phyloP scores from a whole-genome alignment of 30 jellyfish, hydroid and myxozoan species.

The Morbakka virulenta region DNA sequence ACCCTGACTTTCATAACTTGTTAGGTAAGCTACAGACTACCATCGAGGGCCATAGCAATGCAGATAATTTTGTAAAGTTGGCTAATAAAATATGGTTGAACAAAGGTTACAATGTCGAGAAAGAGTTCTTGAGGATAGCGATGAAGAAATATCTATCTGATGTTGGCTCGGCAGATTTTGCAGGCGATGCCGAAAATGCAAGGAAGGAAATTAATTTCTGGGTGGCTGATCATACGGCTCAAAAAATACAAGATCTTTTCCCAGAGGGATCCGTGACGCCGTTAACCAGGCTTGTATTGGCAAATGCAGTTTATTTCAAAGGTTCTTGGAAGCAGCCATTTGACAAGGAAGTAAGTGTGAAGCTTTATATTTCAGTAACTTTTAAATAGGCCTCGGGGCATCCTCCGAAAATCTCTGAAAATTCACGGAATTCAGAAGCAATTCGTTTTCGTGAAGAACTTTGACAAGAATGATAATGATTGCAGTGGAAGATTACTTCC shows the following conservation, averaged over 20 bases:
- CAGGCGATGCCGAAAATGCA: constrained; percentile 14
- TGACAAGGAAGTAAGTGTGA: constrained; percentile 12
- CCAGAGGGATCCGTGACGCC: constrained; percentile 38
- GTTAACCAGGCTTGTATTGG: constrained; percentile 42
- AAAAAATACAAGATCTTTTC: constrained; percentile 40
- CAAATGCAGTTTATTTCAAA: constrained; percentile 67
- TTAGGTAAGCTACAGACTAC: constrained; percentile 13
- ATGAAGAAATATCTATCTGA: no score
- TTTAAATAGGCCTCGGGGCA: no score
- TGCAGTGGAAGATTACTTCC: no score
- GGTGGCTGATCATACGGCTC: constrained; percentile 57
- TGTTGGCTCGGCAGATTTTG: no score
- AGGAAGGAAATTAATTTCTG: constrained; percentile 47
- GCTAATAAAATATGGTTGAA: constrained; percentile 55
- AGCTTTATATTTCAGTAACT: no score
- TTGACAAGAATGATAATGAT: no score
- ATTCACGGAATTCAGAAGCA: no score
- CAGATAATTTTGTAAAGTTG: constrained; percentile 30
- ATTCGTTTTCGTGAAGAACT: no score
- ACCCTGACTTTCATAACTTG: background rate
- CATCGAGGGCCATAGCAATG: background rate
- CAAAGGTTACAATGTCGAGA: background rate
- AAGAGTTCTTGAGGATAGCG: no score
- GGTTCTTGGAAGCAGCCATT: constrained; percentile 49
- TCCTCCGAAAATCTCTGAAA: no score